These are phyloP conservation scores for Drosophila kurseongensis DNA, from an alignment of 1,140 invertebrate genomes.

Conservation along the genomic window DNA sequence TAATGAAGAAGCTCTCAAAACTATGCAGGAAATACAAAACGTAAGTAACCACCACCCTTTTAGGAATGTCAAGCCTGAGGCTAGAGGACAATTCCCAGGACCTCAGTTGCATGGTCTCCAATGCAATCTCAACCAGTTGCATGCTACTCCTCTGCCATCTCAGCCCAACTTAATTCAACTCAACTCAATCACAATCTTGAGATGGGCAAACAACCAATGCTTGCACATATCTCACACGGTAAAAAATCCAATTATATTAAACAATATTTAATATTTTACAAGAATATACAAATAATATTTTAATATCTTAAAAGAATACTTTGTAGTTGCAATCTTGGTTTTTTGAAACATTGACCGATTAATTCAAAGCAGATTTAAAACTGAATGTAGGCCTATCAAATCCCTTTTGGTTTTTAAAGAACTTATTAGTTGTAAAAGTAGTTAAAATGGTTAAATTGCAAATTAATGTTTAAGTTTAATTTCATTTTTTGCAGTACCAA, in stretches of 20 bases:
- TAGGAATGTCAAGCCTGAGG: neutral
- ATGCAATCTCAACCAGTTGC: constrained; percentile 48
- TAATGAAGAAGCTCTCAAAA: no score
- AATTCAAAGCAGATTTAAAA: no score
- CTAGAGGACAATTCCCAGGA: neutral
- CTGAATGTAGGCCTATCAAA: no score
- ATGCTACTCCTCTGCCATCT: constrained; percentile 11
- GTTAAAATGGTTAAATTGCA: neutral
- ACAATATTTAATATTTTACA: neutral
- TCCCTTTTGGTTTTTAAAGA: neutral
- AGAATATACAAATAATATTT: neutral
- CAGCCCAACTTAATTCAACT: constrained; percentile 15
- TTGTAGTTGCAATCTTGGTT: no score
- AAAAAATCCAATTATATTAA: neutral
- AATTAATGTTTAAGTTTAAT: neutral
- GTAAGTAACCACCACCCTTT: neutral
- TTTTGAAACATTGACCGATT: no score
- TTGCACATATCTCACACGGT: constrained; percentile 1
- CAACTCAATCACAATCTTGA: constrained; percentile 43
- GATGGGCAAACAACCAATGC: constrained; percentile 50
- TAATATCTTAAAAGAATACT: neutral
- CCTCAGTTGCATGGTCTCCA: constrained; percentile 4
- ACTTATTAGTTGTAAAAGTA: no score
- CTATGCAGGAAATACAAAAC: neutral
- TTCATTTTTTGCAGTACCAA: constrained; percentile 10